Conservation (phyloP, 2,888 invertebrate species). For the Arrhopalites spinosus region DNA sequence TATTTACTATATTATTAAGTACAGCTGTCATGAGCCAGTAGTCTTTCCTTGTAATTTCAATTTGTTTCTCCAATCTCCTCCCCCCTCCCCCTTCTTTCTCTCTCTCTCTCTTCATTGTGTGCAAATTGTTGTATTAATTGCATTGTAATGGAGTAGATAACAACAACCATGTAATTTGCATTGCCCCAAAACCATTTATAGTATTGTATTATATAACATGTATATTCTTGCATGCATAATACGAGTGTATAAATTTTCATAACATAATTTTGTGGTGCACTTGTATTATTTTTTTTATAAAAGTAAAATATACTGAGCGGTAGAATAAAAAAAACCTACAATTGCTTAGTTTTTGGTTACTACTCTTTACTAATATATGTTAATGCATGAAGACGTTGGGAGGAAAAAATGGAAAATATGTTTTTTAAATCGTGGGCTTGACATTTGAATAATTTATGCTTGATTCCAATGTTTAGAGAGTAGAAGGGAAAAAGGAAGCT, state of each 20-base stretch:
- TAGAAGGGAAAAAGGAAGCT: not conserved
- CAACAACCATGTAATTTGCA: too few species aligned
- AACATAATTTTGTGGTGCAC: too few species aligned
- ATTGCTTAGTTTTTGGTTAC: not conserved
- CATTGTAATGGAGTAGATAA: too few species aligned
- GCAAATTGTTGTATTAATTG: not conserved
- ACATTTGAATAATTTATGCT: constrained; percentile 36
- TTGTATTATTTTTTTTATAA: too few species aligned
- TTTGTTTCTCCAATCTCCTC: constrained; percentile 2
- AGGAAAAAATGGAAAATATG: not conserved
- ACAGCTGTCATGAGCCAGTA: not conserved
- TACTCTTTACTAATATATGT: not conserved
- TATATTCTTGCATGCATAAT: too few species aligned
- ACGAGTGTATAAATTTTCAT: too few species aligned
- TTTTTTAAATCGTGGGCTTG: constrained; percentile 22
- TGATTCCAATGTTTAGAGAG: constrained; percentile 8
- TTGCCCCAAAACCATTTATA: too few species aligned
- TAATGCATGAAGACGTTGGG: not conserved
- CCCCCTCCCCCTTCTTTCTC: not conserved
- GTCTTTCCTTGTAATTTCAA: constrained; percentile 18
- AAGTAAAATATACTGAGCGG: too few species aligned
- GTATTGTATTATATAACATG: too few species aligned
- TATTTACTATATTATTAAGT: too few species aligned
- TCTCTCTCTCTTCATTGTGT: not conserved
- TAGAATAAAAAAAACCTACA: too few species aligned